Evolutionary conservation across 2,113 vertebrate species (phyloP), one percentile per base, ranked within the genome.

Genomic region (Sebastes fasciatus): DNA sequence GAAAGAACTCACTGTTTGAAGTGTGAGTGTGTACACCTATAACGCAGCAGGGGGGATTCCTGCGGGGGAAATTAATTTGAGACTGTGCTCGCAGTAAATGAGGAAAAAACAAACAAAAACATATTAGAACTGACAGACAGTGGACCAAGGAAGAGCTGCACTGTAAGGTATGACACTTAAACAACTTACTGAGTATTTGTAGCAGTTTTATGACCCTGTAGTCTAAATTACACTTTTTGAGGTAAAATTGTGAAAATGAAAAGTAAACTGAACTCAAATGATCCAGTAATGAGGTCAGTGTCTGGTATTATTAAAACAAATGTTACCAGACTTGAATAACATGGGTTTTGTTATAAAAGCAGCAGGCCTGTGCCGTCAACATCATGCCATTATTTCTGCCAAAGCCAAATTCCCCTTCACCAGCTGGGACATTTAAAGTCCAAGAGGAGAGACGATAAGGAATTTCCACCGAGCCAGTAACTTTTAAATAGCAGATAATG

Each of bases 101-200:
- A 83, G 46, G 58, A 82, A 80, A 80, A 88, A 74, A 67, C 82
- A 82, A 91, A 90, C 77, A 85, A 72, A 80, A 87, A 62, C 75
- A 82, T 78, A 66, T 86, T 82, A 46, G 61, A 48, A 2, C 45
- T 58, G 78, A 84, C 72, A 79, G 86, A 73, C 23, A 21, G 71
- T 5, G n/a, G n/a, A 71, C 49, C 75, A 65, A 74, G 78, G 77
- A 84, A 83, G 68, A 23, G 43, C 42, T 55, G 16, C 62, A 55
- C 11, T 2, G 54, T 23, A 70, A 77, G 10, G 66, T 26, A 46
- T 5, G 58, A 79, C 19, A 19, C 8, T 45, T 11, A 51, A 75
- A 82, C 45, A 67, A 42, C 48, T 43, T 40, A 45, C 14, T 16
- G 60, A 80, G 65, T 66, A 64, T 74, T 71, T 60, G 75, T 40